A percentile compares a stretch with the other conserved stretches of the same genome.
Evolutionary conservation across 2,888 invertebrate species (phyloP).

Genomic region (Hyalella azteca): DNA sequence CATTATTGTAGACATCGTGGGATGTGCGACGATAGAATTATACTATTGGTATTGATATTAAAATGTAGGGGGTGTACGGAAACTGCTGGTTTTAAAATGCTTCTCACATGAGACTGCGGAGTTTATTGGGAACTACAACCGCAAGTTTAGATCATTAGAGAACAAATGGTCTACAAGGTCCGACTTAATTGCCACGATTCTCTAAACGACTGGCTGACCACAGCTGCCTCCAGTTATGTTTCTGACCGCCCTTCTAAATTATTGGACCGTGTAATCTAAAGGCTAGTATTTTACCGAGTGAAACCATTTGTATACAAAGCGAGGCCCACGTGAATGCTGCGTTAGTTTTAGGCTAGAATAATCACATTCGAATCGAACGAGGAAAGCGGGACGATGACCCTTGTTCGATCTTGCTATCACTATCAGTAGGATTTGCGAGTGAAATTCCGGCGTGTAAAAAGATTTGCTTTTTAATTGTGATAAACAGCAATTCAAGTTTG

Average conservation of each 20-base stretch:
- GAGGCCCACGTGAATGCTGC: neutral
- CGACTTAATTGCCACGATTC: conserved; percentile 33
- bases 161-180: conserved; percentile 34
- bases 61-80: too few species aligned
- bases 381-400: neutral
- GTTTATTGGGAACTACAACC: conserved; percentile 16
- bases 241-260: neutral
- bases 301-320: conserved; percentile 5
- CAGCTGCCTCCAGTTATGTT: neutral
- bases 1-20: too few species aligned
- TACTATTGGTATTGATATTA: too few species aligned
- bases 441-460: too few species aligned
- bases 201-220: conserved; percentile 28
- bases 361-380: neutral
- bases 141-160: conserved; percentile 27
- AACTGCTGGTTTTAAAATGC: neutral
- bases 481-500: too few species aligned
- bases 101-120: neutral
- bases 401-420: too few species aligned
- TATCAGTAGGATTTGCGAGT: too few species aligned
- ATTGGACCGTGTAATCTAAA: conserved; percentile 12
- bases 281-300: conserved; percentile 13
- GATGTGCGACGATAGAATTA: too few species aligned
- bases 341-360: neutral
- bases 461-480: too few species aligned